Conservation (phyloP, 2,797 vertebrate species). For the Coilia nasus region DNA sequence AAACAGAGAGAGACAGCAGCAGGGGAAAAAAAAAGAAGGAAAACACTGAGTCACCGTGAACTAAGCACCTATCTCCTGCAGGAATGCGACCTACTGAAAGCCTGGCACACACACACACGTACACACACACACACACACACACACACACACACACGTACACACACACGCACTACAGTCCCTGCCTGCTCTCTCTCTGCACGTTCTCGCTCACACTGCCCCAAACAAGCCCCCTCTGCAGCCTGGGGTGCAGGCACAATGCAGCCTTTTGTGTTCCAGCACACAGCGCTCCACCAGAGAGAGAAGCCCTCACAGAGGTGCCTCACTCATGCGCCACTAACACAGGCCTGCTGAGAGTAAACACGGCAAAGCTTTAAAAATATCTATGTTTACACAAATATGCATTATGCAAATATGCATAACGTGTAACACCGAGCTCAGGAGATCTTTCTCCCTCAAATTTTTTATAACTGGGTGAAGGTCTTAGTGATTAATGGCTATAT, state of each 20-base stretch:
- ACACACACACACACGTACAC: slow-evolving; percentile 10
- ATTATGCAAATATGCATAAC: no score
- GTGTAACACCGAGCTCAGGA: background rate
- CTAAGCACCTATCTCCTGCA: slow-evolving; percentile 40
- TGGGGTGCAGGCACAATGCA: slow-evolving; percentile 53
- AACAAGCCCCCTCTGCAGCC: slow-evolving; percentile 39
- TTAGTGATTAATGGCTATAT: background rate
- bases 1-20: background rate
- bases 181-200: background rate
- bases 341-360: slow-evolving; percentile 12
- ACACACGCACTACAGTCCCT: background rate
- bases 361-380: background rate
- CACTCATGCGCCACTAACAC: background rate
- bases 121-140: slow-evolving; percentile 12
- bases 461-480: background rate
- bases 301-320: background rate
- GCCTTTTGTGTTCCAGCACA: slow-evolving; percentile 54
- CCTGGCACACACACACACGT: slow-evolving; percentile 12
- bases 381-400: background rate
- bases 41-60: slow-evolving; percentile 50
- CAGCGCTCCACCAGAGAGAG: slow-evolving; percentile 17
- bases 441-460: background rate
- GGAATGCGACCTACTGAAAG: slow-evolving; percentile 50
- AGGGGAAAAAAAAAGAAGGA: slow-evolving; percentile 20
- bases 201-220: background rate